Percentiles rank a stretch among this genome's conserved stretches.
phyloP scores from a whole-genome alignment of 2,113 vertebrate species.

The Oceanodroma tethys region DNA sequence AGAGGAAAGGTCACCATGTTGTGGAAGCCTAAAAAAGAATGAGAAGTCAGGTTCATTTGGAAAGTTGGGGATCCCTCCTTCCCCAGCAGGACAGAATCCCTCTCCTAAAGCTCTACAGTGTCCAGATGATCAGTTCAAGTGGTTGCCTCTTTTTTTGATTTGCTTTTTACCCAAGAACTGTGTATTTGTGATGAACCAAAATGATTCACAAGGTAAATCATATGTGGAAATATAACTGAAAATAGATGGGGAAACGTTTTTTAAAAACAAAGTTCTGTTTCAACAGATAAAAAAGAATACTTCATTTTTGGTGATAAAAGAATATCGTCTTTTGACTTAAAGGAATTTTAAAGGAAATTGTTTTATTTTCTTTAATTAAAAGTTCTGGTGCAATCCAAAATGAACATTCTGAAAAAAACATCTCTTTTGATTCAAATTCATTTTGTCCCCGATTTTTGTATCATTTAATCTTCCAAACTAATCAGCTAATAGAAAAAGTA shows the following conservation, averaged over 20 bases:
- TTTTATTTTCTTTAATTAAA: not conserved
- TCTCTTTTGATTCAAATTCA: not conserved
- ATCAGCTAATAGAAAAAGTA: not conserved
- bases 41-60: constrained; percentile 44
- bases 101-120: not conserved
- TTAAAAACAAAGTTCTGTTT: not conserved
- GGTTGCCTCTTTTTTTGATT: not conserved
- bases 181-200: not conserved
- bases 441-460: not conserved
- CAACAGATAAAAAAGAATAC: not conserved
- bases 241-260: not conserved
- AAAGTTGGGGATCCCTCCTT: constrained; percentile 19
- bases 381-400: not conserved
- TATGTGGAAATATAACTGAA: not conserved
- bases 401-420: not conserved
- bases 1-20: constrained; percentile 58
- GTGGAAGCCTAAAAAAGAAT: constrained; percentile 62
- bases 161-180: not conserved
- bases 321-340: not conserved
- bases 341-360: not conserved
- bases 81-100: constrained; percentile 1
- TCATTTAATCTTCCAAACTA: not conserved
- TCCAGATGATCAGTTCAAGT: not conserved
- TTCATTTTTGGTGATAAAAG: not conserved
- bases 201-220: not conserved